Evolutionary conservation across 2,888 invertebrate genomes (phyloP).

Genomic region (Pegoplata infirma): DNA sequence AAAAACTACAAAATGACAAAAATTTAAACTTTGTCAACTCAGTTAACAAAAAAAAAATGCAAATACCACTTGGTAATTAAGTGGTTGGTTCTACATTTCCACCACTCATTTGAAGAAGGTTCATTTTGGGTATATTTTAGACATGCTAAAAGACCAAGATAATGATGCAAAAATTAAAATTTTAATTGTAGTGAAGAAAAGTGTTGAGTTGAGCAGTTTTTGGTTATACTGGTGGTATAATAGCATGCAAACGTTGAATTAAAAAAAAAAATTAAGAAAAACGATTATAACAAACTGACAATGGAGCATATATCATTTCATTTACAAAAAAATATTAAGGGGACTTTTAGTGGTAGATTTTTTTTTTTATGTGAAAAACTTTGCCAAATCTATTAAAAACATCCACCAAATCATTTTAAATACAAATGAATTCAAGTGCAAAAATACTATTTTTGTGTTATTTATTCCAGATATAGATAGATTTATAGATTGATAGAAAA

Average conservation of each 20-base stretch:
- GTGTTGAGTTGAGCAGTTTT: not conserved
- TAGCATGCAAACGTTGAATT: constrained; percentile 17
- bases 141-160: not conserved
- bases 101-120: not conserved
- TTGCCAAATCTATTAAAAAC: too few relatives aligned
- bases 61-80: constrained; percentile 37
- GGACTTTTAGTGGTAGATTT: too few relatives aligned
- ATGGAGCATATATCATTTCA: constrained; percentile 22
- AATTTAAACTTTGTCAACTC: not conserved
- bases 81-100: constrained; percentile 18
- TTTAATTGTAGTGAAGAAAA: constrained; percentile 4
- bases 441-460: too few relatives aligned
- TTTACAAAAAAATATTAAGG: too few relatives aligned
- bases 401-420: too few relatives aligned
- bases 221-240: not conserved
- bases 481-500: too few relatives aligned
- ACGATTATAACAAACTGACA: constrained; percentile 35
- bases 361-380: too few relatives aligned
- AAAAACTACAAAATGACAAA: not conserved
- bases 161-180: constrained; percentile 44
- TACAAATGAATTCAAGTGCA: too few relatives aligned
- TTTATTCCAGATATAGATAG: too few relatives aligned
- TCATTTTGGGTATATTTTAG: not conserved
- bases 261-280: too few relatives aligned
- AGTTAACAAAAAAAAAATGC: not conserved